Conservation (phyloP, 1,140 invertebrate species). For the Hypothenemus hampei region DNA sequence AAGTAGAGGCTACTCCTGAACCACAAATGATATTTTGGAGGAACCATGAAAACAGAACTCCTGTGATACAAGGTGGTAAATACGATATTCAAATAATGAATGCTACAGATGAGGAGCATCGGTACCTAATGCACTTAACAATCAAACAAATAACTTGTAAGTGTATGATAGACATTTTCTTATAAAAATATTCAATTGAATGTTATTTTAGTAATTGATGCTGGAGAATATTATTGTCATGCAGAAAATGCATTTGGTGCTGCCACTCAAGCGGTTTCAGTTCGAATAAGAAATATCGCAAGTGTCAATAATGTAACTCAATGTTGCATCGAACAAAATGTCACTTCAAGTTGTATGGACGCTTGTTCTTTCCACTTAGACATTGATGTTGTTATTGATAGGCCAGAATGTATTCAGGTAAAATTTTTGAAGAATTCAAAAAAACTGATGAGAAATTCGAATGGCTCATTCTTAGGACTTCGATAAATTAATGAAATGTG, state of each 20-base stretch:
- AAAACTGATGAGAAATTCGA: background rate
- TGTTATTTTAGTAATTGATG: conserved; percentile 52
- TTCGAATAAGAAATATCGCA: conserved; percentile 58
- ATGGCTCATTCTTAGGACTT: conserved; percentile 54
- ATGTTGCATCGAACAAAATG: conserved; percentile 72
- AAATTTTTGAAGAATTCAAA: background rate
- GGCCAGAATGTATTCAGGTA: conserved; percentile 62
- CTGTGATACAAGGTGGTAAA: conserved; percentile 70
- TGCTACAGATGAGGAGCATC: conserved; percentile 55
- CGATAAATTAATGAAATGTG: conserved; percentile 80
- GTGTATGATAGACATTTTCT: background rate
- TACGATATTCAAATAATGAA: conserved; percentile 56
- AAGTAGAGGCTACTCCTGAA: conserved; percentile 69
- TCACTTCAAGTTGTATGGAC: conserved; percentile 66
- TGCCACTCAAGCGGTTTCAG: conserved; percentile 62
- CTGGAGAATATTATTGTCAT: conserved; percentile 75
- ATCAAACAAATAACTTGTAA: conserved; percentile 59
- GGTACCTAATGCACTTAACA: conserved; percentile 65
- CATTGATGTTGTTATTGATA: conserved; percentile 72
- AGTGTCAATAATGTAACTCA: conserved; percentile 64
- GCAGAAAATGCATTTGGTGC: conserved; percentile 75
- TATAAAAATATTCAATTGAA: background rate
- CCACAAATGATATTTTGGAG: conserved; percentile 76
- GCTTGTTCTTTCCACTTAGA: conserved; percentile 76
- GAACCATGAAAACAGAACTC: conserved; percentile 61